phyloP scores from a whole-genome alignment of 2,113 vertebrate species.

The Meleagris gallopavo region DNA sequence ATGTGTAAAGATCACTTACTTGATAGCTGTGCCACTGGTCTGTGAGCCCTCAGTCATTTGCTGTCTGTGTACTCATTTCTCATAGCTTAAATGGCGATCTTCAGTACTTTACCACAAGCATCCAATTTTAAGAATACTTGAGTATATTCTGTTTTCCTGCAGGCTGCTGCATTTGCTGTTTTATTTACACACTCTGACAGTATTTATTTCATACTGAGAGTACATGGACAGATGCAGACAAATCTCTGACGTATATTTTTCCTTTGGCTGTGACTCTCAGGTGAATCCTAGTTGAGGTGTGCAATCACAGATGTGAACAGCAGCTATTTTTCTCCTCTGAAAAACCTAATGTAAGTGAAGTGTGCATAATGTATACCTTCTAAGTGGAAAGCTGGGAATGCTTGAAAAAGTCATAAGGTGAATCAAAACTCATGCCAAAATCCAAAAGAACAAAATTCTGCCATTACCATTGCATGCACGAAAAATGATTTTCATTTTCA shows the following conservation, averaged over 20 bases:
- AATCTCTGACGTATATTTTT: background rate
- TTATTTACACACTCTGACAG: background rate
- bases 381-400: background rate
- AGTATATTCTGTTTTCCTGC: background rate
- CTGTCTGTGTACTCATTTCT: conserved; percentile 1
- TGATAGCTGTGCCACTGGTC: background rate
- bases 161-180: background rate
- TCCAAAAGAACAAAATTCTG: background rate
- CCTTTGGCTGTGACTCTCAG: background rate
- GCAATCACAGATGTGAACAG: background rate
- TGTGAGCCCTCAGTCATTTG: background rate
- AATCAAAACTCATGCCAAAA: background rate
- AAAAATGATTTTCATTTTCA: background rate
- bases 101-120: conserved; percentile 26
- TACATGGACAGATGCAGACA: background rate
- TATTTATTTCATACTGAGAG: background rate
- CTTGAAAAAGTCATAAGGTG: background rate
- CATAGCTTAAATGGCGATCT: background rate
- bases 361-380: background rate
- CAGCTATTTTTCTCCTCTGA: background rate
- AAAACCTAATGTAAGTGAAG: background rate
- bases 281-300: background rate
- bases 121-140: background rate
- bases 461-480: background rate
- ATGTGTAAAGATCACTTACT: background rate